A percentile compares a stretch with the other conserved stretches of the same genome.
Evolutionary conservation across 2,113 vertebrate genomes (phyloP).

Genomic region (Mormyrus iriodes): DNA sequence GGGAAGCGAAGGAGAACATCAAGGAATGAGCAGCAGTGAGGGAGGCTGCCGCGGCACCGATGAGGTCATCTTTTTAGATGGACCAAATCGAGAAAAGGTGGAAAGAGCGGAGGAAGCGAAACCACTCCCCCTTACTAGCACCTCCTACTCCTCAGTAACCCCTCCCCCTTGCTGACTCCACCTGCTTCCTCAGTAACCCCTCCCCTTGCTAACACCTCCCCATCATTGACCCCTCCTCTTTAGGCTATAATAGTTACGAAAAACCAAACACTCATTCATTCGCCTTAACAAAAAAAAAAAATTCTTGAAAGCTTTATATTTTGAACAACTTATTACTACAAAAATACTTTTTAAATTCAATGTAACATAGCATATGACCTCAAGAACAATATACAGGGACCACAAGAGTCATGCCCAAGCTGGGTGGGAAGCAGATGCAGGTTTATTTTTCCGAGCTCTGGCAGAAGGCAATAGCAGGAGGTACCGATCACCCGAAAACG

Average conservation of each 20-base stretch:
- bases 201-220: not conserved
- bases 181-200: not conserved
- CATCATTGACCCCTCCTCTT: not conserved
- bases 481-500: not conserved
- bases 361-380: not conserved
- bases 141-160: not conserved
- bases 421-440: not conserved
- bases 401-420: not conserved
- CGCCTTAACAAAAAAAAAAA: not conserved
- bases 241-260: not conserved
- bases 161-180: not conserved
- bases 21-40: not conserved
- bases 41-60: not conserved
- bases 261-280: not conserved
- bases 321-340: not conserved
- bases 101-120: not conserved
- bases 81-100: not conserved
- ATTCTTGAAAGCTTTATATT: not conserved
- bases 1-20: not conserved
- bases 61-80: constrained; percentile 6
- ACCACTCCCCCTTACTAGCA: not conserved
- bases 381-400: not conserved
- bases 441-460: not conserved
- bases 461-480: not conserved
- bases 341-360: not conserved